Base-by-base conservation (phyloP, 2,113 vertebrate genomes). In the Excalfactoria chinensis region DNA sequence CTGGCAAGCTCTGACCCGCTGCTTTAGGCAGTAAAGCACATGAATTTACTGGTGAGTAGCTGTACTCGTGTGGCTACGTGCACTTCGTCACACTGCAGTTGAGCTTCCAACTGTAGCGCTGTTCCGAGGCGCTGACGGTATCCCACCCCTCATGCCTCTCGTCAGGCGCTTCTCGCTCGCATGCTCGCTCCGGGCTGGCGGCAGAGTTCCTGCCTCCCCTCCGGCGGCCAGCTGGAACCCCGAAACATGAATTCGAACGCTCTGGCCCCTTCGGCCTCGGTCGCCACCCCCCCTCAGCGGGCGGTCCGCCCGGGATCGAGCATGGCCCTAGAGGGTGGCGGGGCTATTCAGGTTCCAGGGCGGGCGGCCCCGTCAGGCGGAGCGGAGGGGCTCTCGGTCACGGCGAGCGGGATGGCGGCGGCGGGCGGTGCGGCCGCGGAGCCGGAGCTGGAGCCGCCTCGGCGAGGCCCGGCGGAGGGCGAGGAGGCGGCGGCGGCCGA, bases 311-410 rank as follows among this genome's bases (percentile, higher is more conserved):
- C 87, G 71, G 76, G 41, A 66, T 30, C 62, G 77, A 86, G 46
- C 73, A 34, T 72, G 73, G 37, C 40, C 43, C n/a, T 69, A 60
- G 59, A 40, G 51, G 55, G 26, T 13, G 7, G 89, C 1, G 49
- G 19, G 23, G 22, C 4, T 1, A 30, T 88, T 70, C 89, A 79
- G 88, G 58, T 96, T 97, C 95, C 95, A 93, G 97, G 97, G 94
- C 86, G 59, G 67, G 28, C 26, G 51, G 49, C 49, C 25, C 13
- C 49, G 49, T 51, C 10, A 51, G 3, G 26, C 19, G 10, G 34
- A 46, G 56, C 32, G 83, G 66, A 19, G 70, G 48, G 63, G 37
- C 26, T 35, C 25, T 43, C 4, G 23, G n/a, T 23, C 9, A n/a
- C 63, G 8, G 73, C 3, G 62, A 56, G 43, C 19, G 79, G 72